Base-by-base conservation (phyloP, 2,888 invertebrate species). In the Oxytorus armatus region DNA sequence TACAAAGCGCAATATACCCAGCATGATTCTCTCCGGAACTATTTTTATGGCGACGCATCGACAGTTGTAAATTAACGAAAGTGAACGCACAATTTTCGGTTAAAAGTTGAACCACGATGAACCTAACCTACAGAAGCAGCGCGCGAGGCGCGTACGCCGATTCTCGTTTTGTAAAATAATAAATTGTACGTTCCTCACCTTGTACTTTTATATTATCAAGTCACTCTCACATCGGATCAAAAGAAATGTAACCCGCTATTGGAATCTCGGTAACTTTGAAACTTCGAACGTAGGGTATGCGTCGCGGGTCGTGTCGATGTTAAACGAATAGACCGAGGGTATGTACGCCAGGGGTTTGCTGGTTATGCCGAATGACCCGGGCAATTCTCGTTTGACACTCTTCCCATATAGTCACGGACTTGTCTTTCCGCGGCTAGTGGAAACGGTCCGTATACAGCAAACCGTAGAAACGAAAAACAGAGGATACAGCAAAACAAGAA, bases 291-390 rank as follows among this genome's bases (percentile, higher is more conserved):
- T 36, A 65, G 14, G 70, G 44, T 44, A 42, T 39, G 25, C 21
- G 39, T 49, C 42, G 25, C 33, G 63, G 25, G 25, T 73, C 49
- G 57, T 77, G 44, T 63, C 68, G 65, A 55, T 81, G 73, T 77
- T 74, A 70, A 81, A 77, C 69, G 73, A 69, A 74, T 55, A 57
- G 39, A 25, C 36, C 21, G 44, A 53, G 16, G 39, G 21, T 63
- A 63, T 36, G 29, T 57, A 57, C 29, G 49, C 10, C 25, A n/a
- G n/a, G n/a, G 36, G 39, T 16, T 66, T 72, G 65, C 53, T 36
- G 69, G 65, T 74, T 63, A 65, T 65, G 74, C 69, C 74, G 80
- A 81, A 81, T 70, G 77, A 81, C 80, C 80, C 65, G 65, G 65
- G 53, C 80, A 81, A 81, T 81, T 77, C 65, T 74, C 80, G 49